Evolutionary conservation across 2,888 invertebrate species (phyloP), one percentile per base, ranked within the genome.

Genomic region (Esperia sulphurella): DNA sequence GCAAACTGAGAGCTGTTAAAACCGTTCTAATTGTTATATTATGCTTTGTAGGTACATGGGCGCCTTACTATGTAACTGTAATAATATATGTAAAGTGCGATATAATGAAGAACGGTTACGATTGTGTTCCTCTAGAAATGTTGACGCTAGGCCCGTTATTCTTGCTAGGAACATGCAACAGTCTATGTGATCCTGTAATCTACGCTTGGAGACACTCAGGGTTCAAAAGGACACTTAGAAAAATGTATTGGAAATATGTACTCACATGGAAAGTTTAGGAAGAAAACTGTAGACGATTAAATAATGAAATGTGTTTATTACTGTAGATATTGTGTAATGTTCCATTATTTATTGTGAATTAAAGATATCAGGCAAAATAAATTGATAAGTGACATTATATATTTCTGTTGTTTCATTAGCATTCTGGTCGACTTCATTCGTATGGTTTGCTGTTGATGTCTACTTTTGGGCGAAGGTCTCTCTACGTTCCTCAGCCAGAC

Each of bases 121-220:
- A 76, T 48, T 91, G 92, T 58, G 78, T 88, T 40, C 81, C 78
- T 4, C 57, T 92, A 55, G 82, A 83, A 45, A 68, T 91, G 9
- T 78, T 91, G 31, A 90, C 92, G 14, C 85, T 91, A 7, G 90
- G 91, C 41, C 92, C 92, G 0, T 68, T 92, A 40, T 90, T 91
- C 13, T 86, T 92, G 49, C 71, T 92, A 45, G 92, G 91, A 0
- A 87, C 88, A 39, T 71, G 80, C 38, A 92, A 92, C 58, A 91
- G 91, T 55, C 63, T 92, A 14, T 74, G 91, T 14, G 92, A 92
- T 68, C 92, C 92, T 0, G 61, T 92, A 9, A 92, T 92, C 50
- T 92, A 92, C 60, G 92, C 92, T 0, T 92, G 92, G 92, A 91
- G 92, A 85, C 92, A 92, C 69, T 91, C 91, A 40, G 92, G 92